Conservation (phyloP, 2,113 vertebrate species). For the Lipophrys pholis region DNA sequence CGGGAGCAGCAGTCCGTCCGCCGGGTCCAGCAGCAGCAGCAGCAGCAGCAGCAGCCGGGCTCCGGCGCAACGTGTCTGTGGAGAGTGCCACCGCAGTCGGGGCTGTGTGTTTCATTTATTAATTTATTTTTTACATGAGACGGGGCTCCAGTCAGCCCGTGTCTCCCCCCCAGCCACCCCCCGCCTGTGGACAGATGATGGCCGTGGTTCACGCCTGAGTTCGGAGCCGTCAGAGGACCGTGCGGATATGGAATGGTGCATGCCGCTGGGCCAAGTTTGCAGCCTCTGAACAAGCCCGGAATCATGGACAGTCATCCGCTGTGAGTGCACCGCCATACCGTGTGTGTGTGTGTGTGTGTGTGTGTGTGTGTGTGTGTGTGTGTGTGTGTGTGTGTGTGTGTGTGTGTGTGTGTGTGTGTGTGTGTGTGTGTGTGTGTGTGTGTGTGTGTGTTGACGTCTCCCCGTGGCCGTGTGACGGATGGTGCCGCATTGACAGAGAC, state of each 20-base stretch:
- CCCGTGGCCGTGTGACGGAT: conserved; percentile 69
- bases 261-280: conserved; percentile 83
- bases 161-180: conserved; percentile 20
- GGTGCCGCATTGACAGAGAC: conserved; percentile 77
- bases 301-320: conserved; percentile 90
- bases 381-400: conserved; percentile 50
- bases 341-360: background rate
- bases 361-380: conserved; percentile 31
- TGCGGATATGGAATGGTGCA: conserved; percentile 91
- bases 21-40: conserved; percentile 23
- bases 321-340: conserved; percentile 77
- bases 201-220: conserved; percentile 57
- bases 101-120: conserved; percentile 20
- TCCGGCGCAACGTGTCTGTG: conserved; percentile 56
- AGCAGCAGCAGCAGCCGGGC: conserved; percentile 57
- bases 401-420: conserved; percentile 35
- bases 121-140: conserved; percentile 24
- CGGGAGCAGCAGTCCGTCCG: conserved; percentile 35
- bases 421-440: conserved; percentile 1
- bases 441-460: conserved; percentile 66
- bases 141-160: conserved; percentile 62
- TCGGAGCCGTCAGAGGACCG: conserved; percentile 56
- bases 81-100: conserved; percentile 66
- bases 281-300: conserved; percentile 85
- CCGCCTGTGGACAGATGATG: conserved; percentile 60